Base-by-base conservation (phyloP, 2,888 invertebrate species). In the Gisinianus flammeolus region DNA sequence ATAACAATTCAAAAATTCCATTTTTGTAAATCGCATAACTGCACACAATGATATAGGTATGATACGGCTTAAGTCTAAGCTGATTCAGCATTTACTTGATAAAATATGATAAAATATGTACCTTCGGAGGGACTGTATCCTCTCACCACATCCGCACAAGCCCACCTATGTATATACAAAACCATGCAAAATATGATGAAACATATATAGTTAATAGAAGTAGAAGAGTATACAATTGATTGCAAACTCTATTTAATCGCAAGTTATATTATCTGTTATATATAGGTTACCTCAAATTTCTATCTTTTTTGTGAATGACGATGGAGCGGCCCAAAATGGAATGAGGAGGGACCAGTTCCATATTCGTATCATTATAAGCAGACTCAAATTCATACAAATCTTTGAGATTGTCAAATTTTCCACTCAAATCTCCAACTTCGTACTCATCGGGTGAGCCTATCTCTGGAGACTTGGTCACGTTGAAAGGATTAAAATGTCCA, bases 311-410 rank as follows among this genome's bases (percentile, higher is more conserved):
- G 84, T 95, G 93, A 78, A 97, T 90, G 0, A 96, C 92, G 19
- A 96, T 89, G 4, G 96, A 96, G n/a, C 96, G 89, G 0, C 96
- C 96, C 80, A 96, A 86, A 64, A 96, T 91, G 86, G 93, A 94
- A 86, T 91, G 90, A 0, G 91, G 91, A 0, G 96, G 96, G 86
- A 93, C 94, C 66, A 97, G 87, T 0, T 94, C 92, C 54, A 96
- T 86, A 86, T 92, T 91, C 0, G 94, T 93, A 85, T 97, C 96
- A 85, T 95, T 94, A 86, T 91, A 93, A 33, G 86, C 84, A 10
- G 84, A 85, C 64, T 87, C 84, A 54, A 86, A 84, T 0, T 89
- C 88, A 0, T 90, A 91, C 12, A 91, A 87, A 28, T 91, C 91
- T 28, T 92, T 91, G 24, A 96, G 88, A 5, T 90, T 89, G 0